A percentile compares a stretch with the other conserved stretches of the same genome.
phyloP scores from a whole-genome alignment of 2,113 vertebrate species.

The Pollimyrus isidori region DNA sequence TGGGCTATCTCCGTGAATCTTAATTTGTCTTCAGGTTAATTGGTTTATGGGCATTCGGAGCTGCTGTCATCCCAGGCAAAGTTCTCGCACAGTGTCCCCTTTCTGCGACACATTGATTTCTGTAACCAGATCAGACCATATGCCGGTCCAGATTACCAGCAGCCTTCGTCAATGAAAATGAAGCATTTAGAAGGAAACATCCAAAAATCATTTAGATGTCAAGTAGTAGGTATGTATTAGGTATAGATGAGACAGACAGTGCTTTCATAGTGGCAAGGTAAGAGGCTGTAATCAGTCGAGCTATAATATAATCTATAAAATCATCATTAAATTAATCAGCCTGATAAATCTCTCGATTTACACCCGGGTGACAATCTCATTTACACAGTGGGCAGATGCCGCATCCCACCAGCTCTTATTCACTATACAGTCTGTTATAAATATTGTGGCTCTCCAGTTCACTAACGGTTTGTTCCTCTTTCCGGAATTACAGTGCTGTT shows the following conservation, averaged over 20 bases:
- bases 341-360: neutral
- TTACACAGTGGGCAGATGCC: neutral
- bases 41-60: neutral
- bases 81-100: neutral
- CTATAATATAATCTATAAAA: neutral
- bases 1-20: neutral
- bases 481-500: neutral
- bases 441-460: neutral
- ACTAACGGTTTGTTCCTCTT: neutral
- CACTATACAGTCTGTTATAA: neutral
- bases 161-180: constrained; percentile 6
- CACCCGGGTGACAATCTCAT: neutral
- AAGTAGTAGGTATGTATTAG: neutral
- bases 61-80: neutral
- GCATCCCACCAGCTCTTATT: neutral
- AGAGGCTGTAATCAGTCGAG: neutral
- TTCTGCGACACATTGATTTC: constrained; percentile 12
- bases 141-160: constrained; percentile 9
- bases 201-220: neutral
- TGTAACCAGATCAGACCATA: constrained; percentile 12
- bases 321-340: neutral
- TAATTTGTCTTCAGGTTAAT: constrained; percentile 17
- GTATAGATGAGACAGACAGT: too few relatives aligned
- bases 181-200: constrained; percentile 1
- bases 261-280: neutral